Evolutionary conservation across 2,113 vertebrate species (phyloP).

Genomic region (Macquaria ambigua): DNA sequence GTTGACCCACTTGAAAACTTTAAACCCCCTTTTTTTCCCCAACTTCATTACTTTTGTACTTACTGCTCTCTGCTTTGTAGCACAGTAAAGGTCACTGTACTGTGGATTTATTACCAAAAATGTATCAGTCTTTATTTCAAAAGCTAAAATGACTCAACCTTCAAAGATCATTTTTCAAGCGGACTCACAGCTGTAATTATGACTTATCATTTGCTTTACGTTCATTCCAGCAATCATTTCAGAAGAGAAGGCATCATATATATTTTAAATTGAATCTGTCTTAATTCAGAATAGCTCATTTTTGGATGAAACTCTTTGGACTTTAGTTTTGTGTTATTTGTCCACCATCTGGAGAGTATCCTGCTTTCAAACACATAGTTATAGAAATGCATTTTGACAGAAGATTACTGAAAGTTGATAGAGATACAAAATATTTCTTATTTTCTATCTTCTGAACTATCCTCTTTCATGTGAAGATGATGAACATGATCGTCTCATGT

Average conservation of each 20-base stretch:
- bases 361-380: not conserved
- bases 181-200: not conserved
- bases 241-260: not conserved
- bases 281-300: not conserved
- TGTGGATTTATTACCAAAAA: not conserved
- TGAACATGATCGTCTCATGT: not conserved
- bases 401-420: not conserved
- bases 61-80: not conserved
- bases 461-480: not conserved
- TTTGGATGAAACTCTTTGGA: not conserved
- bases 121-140: not conserved
- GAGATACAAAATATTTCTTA: not conserved
- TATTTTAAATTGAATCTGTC: not conserved
- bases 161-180: not conserved
- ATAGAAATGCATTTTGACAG: constrained; percentile 7
- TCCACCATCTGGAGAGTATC: not conserved
- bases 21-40: not conserved
- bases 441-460: not conserved
- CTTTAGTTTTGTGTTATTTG: not conserved
- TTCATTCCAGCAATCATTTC: not conserved
- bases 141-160: not conserved
- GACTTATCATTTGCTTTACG: not conserved
- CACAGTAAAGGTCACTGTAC: not conserved
- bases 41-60: not conserved
- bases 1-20: not conserved